Conservation (phyloP, 1,140 invertebrate species). For the Ericerus pela region DNA sequence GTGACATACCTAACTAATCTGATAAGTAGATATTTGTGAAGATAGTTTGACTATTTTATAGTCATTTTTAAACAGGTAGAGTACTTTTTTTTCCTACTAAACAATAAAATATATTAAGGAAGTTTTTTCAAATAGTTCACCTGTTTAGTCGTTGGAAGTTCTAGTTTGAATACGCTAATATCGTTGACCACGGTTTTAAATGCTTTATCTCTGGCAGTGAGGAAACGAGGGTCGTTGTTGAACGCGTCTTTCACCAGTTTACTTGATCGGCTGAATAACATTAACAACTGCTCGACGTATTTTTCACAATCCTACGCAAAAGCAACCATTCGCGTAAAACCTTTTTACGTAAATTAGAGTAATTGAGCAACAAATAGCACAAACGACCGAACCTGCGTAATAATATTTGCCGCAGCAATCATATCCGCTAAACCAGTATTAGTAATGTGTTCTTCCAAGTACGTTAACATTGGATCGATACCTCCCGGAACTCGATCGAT, state of each 20-base stretch:
- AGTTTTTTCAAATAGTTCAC: constrained; percentile 21
- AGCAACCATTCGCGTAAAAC: no score
- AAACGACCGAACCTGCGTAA: constrained; percentile 73
- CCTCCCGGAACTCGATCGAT: constrained; percentile 89
- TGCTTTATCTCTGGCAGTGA: constrained; percentile 94
- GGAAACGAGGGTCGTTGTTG: constrained; percentile 88
- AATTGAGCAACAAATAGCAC: no score
- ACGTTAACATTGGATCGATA: constrained; percentile 78
- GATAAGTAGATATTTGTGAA: no score
- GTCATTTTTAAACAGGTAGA: no score
- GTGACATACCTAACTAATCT: no score
- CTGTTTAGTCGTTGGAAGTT: constrained; percentile 46
- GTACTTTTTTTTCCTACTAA: no score
- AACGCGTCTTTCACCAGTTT: constrained; percentile 87
- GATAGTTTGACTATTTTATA: no score
- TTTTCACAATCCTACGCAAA: constrained; percentile 80
- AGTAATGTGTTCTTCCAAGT: constrained; percentile 86
- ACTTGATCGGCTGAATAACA: constrained; percentile 86
- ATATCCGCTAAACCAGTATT: constrained; percentile 90
- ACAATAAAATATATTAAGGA: not conserved
- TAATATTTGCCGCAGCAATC: constrained; percentile 88
- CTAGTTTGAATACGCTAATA: constrained; percentile 83
- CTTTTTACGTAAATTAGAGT: no score
- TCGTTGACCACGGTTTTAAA: constrained; percentile 98
- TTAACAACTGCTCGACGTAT: constrained; percentile 90